These are phyloP conservation scores for Probaryconus sp. DNA, from an alignment of 1,140 invertebrate species.

Conservation along the genomic window DNA sequence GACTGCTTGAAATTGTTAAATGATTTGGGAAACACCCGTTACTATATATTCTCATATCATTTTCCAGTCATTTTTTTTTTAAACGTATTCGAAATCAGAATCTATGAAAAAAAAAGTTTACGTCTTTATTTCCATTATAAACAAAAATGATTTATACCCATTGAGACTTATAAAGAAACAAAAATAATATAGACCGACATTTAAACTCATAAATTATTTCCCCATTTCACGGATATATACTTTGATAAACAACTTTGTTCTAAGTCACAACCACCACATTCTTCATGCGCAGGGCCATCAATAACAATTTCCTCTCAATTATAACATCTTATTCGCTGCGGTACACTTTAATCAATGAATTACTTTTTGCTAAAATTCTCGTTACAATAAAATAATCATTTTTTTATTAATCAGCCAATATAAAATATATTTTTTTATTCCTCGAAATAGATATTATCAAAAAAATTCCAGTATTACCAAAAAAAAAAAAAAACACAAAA, in stretches of 20 bases:
- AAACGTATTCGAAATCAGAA: not conserved
- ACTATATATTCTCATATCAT: constrained; percentile 47
- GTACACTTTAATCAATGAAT: too few species aligned
- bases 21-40: constrained; percentile 71
- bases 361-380: too few species aligned
- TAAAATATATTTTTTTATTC: too few species aligned
- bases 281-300: constrained; percentile 8
- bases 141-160: constrained; percentile 24
- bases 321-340: not conserved
- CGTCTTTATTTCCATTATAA: constrained; percentile 10
- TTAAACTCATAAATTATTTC: constrained; percentile 19
- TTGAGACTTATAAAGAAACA: constrained; percentile 16
- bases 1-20: constrained; percentile 68
- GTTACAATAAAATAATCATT: too few species aligned
- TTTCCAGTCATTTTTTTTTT: constrained; percentile 24
- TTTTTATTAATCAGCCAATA: too few species aligned
- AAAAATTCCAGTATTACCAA: too few species aligned
- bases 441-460: too few species aligned
- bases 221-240: constrained; percentile 1
- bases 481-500: too few species aligned
- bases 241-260: constrained; percentile 20
- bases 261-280: constrained; percentile 22
- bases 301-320: constrained; percentile 6
- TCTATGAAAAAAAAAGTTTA: not conserved
- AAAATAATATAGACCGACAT: constrained; percentile 1